Base-by-base conservation (phyloP, 2,113 vertebrate genomes). In the Poecilia latipinna region DNA sequence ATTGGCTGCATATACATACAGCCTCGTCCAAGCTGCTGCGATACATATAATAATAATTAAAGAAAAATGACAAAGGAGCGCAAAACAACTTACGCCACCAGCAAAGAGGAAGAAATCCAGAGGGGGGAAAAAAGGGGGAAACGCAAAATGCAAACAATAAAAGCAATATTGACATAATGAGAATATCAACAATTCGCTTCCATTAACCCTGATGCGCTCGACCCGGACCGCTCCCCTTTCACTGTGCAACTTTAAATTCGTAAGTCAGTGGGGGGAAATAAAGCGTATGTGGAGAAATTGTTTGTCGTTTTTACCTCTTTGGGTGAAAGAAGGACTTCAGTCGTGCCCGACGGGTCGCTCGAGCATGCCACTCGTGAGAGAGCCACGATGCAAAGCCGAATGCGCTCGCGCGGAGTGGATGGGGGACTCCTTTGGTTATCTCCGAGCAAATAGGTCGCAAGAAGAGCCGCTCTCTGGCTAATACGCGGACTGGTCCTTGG, bases 311-410 rank as follows among this genome's bases (percentile, higher is more conserved):
- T 42, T 92, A 95, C 94, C 94, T 93, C 91, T 93, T 93, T 89
- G 82, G 84, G 89, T 86, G 84, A 91, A 90, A 92, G 89, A 82
- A 91, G 91, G 92, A 93, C 88, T 91, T 94, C 93, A 93, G 82
- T 70, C 71, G 77, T 72, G 88, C 83, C 88, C 84, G 86, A 78
- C 42, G 88, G 73, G 70, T 74, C 77, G 83, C 83, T 90, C 87
- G 82, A 87, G 86, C 94, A 94, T 94, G 88, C 92, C 93, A 82
- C 86, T 88, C 73, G 68, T 85, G 78, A 82, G 12, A 91, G 83
- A 90, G 91, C 90, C 93, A 92, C 91, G 88, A 85, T 89, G 89
- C 86, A 71, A 75, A 37, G 71, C 84, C 80, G 19, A 24, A 4
- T 24, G 35, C 75, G 82, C 76, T 81, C 82, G 32, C 80, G 67